Percentiles rank a stretch among this genome's conserved stretches.
phyloP scores from a whole-genome alignment of 2,113 vertebrate species.

The Nyctereutes procyonoides region DNA sequence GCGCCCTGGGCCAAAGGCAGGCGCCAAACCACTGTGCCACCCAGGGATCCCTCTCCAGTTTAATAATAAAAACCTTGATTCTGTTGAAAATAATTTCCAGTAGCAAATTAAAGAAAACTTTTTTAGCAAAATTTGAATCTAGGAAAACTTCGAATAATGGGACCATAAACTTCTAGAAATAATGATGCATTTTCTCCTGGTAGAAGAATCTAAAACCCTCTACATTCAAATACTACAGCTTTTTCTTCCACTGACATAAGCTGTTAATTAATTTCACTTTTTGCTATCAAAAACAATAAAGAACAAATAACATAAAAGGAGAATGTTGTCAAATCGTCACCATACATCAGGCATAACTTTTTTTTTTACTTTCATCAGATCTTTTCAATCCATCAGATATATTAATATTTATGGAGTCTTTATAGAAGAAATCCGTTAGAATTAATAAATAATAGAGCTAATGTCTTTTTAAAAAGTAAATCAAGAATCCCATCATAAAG shows the following conservation, averaged over 20 bases:
- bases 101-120: constrained; percentile 34
- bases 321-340: constrained; percentile 69
- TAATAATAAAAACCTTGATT: constrained; percentile 6
- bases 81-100: constrained; percentile 23
- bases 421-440: constrained; percentile 80
- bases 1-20: no score
- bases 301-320: constrained; percentile 78
- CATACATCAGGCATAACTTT: constrained; percentile 75
- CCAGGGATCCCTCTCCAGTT: no score
- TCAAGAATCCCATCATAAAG: constrained; percentile 82
- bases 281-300: constrained; percentile 75
- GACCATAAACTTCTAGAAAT: constrained; percentile 55
- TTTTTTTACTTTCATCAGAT: constrained; percentile 65
- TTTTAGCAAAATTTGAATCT: constrained; percentile 46
- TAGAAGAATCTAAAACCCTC: constrained; percentile 47
- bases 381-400: constrained; percentile 82
- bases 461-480: constrained; percentile 86
- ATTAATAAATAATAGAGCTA: constrained; percentile 90
- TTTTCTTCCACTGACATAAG: constrained; percentile 57
- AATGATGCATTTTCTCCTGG: constrained; percentile 46
- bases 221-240: constrained; percentile 46
- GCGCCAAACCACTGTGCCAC: no score
- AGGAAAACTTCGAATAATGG: constrained; percentile 30
- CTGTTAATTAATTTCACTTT: constrained; percentile 83
- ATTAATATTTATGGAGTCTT: constrained; percentile 88